Conservation (phyloP, 2,888 invertebrate species). For the Conus canariensis region DNA sequence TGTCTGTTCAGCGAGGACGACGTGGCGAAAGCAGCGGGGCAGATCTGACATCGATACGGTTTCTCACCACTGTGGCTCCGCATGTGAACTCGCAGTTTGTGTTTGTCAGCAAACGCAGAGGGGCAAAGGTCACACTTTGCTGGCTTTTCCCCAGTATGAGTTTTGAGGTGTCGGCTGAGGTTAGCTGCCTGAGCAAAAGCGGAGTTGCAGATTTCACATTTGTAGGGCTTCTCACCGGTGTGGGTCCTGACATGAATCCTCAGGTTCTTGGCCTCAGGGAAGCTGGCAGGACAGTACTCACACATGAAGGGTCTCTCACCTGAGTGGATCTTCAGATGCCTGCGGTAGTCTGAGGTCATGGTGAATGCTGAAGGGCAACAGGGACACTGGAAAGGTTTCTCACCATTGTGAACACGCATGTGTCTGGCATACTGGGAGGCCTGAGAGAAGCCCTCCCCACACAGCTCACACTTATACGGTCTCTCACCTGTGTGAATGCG, state of each 20-base stretch:
- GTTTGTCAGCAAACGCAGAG: neutral
- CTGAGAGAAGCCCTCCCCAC: neutral
- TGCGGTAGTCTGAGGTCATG: slow-evolving; percentile 13
- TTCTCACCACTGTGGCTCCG: slow-evolving; percentile 3
- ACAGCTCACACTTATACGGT: slow-evolving; percentile 16
- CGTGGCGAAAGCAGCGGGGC: neutral
- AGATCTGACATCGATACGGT: neutral
- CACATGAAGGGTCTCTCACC: neutral
- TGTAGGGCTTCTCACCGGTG: slow-evolving; percentile 8
- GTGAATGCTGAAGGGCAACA: slow-evolving; percentile 1
- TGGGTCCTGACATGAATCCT: neutral
- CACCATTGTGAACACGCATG: neutral
- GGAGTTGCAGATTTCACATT: neutral
- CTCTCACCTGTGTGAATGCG: neutral
- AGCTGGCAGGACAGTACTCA: neutral
- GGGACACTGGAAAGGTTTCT: neutral
- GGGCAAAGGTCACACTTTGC: neutral
- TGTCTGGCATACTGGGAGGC: neutral
- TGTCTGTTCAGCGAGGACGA: neutral
- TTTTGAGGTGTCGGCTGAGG: neutral
- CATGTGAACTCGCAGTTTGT: neutral
- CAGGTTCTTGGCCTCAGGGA: neutral
- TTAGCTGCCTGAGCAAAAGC: neutral
- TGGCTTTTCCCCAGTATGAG: neutral
- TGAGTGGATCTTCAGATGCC: neutral